A percentile compares a stretch with the other conserved stretches of the same genome.
These are phyloP conservation scores for Albula goreensis DNA, from an alignment of 2,113 vertebrate genomes.

Conservation along the genomic window DNA sequence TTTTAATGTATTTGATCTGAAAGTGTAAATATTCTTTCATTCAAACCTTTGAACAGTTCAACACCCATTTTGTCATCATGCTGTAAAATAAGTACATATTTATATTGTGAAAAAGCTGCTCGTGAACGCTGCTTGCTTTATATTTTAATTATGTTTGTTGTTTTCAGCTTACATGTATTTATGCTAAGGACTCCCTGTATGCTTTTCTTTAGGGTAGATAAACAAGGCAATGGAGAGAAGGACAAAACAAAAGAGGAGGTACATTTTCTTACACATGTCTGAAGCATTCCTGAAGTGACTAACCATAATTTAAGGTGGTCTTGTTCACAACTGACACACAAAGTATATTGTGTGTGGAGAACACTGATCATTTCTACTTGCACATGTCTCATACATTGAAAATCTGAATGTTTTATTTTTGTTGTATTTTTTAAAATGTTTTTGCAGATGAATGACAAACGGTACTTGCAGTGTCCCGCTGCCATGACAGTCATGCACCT, in stretches of 20 bases:
- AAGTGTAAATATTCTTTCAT: too few species aligned
- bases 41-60: too few species aligned
- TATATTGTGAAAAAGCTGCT: too few species aligned
- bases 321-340: neutral
- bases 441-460: slow-evolving; percentile 88
- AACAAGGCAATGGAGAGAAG: slow-evolving; percentile 77
- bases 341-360: neutral
- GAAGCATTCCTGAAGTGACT: neutral
- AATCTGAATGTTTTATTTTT: neutral
- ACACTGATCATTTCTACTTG: neutral
- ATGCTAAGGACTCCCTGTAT: neutral
- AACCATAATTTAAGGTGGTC: neutral
- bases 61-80: too few species aligned
- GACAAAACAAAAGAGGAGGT: slow-evolving; percentile 84
- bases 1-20: too few species aligned
- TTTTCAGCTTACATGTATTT: too few species aligned
- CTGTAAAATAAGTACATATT: too few species aligned
- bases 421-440: neutral
- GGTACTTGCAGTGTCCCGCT: slow-evolving; percentile 95
- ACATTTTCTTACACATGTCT: slow-evolving; percentile 7
- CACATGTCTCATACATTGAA: neutral
- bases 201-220: slow-evolving; percentile 56
- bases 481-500: slow-evolving; percentile 99
- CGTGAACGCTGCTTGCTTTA: too few species aligned
- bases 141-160: too few species aligned